Evolutionary conservation across 2,888 invertebrate species (phyloP), one percentile per base, ranked within the genome.

Genomic region (Sinohyriopsis cumingii): DNA sequence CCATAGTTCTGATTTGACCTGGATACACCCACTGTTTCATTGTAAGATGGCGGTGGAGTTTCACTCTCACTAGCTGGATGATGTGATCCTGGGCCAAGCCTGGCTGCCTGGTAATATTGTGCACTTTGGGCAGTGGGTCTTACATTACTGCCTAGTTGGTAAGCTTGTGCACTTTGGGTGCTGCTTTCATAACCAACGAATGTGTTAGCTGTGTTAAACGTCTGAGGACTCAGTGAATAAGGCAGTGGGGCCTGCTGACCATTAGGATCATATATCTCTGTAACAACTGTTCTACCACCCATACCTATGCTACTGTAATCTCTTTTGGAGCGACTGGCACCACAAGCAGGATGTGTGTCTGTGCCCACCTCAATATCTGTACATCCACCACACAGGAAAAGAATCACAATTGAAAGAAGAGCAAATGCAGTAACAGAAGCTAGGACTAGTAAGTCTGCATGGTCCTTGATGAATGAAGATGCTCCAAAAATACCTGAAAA

Each of bases 381-480:
- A 57, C 70, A 70, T 18, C 70, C 70, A n/a, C 70, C 70, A 66
- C 70, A 70, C 60, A 62, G n/a, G 45, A 66, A 57, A 12, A 70
- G 19, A n/a, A 70, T 24, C 5, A 57, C 62, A 24, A 24, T 24
- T 33, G 63, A 15, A 20, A 63, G 15, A n/a, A 70, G n/a, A 9
- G 20, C 65, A 67, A 53, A 60, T 33, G 45, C 33, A 54, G 61
- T 45, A 45, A 45, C 3, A 45, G 33, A 45, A 45, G 3, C 12
- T 45, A 45, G 45, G 45, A 45, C 12, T 12, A 45, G 45, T 12
- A 45, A 45, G 45, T 45, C 45, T 45, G 45, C 12, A 45, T 45
- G 45, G 45, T 45, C 3, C 12, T 45, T 45, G 45, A 45, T 45
- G 45, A 45, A 45, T 45, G 45, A 45, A 45, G 45, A 45, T 45